A percentile compares a stretch with the other conserved stretches of the same genome.
Conservation (phyloP, 64 coral and sea anemone genomes). For the Astreopora myriophthalma region DNA sequence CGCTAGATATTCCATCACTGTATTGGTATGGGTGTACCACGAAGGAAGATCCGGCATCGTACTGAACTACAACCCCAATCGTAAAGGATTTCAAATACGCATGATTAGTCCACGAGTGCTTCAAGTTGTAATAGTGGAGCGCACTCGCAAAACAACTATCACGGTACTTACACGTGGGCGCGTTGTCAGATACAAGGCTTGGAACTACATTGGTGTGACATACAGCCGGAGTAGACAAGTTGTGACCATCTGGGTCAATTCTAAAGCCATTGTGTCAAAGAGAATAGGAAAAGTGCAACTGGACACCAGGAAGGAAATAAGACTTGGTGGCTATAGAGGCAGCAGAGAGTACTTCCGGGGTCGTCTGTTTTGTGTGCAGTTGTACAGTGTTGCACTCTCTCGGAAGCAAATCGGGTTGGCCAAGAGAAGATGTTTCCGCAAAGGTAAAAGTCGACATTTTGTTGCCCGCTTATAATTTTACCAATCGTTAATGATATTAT, state of each 20-base stretch:
- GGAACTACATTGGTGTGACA: conserved; percentile 80
- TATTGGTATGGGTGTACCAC: conserved; percentile 69
- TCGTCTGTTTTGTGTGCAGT: conserved; percentile 74
- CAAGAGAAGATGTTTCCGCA: conserved; percentile 63
- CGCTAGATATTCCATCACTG: conserved; percentile 63
- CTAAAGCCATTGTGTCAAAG: conserved; percentile 50
- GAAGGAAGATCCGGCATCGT: conserved; percentile 56
- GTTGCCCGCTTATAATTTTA: no score
- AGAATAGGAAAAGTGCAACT: conserved; percentile 64
- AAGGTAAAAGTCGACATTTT: no score
- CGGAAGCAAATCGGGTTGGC: conserved; percentile 57
- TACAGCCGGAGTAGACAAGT: conserved; percentile 47
- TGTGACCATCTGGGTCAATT: conserved; percentile 84
- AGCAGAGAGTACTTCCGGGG: conserved; percentile 56
- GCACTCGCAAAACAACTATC: conserved; percentile 7
- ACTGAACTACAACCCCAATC: conserved; percentile 46
- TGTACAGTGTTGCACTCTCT: conserved; percentile 67
- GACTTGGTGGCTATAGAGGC: conserved; percentile 53
- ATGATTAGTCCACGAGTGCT: conserved; percentile 12
- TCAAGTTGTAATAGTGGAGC: conserved; percentile 48
- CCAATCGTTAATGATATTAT: no score
- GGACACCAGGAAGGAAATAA: conserved; percentile 60
- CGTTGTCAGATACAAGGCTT: conserved; percentile 52
- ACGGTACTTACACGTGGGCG: conserved; percentile 8
- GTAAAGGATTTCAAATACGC: conserved; percentile 65